phyloP scores from a whole-genome alignment of 1,140 invertebrate genomes.

The Drosophila subobscura region DNA sequence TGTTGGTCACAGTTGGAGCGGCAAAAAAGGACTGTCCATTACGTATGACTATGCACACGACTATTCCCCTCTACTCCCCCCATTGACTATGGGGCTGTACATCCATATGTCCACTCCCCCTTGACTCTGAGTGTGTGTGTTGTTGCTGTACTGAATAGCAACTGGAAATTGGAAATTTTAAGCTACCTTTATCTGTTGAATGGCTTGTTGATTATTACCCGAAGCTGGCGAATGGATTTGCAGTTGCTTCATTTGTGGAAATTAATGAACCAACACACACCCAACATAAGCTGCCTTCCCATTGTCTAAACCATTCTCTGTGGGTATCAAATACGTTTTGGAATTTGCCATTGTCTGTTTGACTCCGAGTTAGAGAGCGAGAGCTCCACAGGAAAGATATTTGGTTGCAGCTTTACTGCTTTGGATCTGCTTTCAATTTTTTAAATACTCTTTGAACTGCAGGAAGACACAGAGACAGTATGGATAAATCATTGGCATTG shows the following conservation, averaged over 20 bases:
- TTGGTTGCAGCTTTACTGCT: too few species aligned
- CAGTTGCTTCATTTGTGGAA: conserved; percentile 24
- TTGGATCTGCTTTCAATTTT: too few species aligned
- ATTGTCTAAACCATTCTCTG: neutral
- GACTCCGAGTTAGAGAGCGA: too few species aligned
- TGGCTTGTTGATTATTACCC: conserved; percentile 67
- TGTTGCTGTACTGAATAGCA: conserved; percentile 35
- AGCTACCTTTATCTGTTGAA: conserved; percentile 49
- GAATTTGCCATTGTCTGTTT: conserved; percentile 9
- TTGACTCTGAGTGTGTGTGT: neutral
- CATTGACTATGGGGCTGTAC: neutral
- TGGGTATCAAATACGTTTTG: conserved; percentile 1
- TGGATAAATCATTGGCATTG: too few species aligned
- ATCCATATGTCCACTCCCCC: too few species aligned
- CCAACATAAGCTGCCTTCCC: neutral
- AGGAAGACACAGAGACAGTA: too few species aligned
- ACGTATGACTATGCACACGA: too few species aligned
- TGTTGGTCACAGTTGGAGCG: conserved; percentile 45
- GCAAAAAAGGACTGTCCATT: conserved; percentile 28
- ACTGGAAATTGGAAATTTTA: conserved; percentile 61
- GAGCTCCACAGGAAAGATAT: too few species aligned
- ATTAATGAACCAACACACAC: conserved; percentile 39
- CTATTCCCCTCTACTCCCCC: neutral
- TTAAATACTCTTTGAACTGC: too few species aligned
- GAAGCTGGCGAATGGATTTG: conserved; percentile 37